phyloP scores from a whole-genome alignment of 2,888 invertebrate genomes.

The Plagiodera versicolora region DNA sequence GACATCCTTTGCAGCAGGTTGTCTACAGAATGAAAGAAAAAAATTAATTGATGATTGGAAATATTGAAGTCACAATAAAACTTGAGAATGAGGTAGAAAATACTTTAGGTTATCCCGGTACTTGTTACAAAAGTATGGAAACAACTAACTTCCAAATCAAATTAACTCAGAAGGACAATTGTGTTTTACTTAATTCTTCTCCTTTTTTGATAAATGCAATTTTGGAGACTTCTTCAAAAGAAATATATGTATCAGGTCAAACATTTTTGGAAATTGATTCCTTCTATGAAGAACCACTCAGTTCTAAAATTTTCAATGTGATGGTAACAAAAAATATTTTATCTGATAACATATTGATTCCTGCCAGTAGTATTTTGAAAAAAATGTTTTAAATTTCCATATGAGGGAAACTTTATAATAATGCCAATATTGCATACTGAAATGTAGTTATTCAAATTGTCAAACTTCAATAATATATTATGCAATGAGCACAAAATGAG shows the following conservation, averaged over 20 bases:
- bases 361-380: slow-evolving; percentile 4
- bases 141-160: slow-evolving; percentile 4
- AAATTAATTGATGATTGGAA: slow-evolving; percentile 1
- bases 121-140: slow-evolving; percentile 10
- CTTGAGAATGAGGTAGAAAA: slow-evolving; percentile 13
- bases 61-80: slow-evolving; percentile 8
- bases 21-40: slow-evolving; percentile 14
- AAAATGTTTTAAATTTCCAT: slow-evolving; percentile 13
- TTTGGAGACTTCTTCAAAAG: slow-evolving; percentile 7
- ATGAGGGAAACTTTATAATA: neutral
- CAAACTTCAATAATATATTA: no score
- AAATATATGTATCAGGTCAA: slow-evolving; percentile 14
- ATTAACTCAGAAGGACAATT: slow-evolving; percentile 8
- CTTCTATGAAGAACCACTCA: slow-evolving; percentile 9
- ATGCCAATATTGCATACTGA: neutral
- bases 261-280: slow-evolving; percentile 13
- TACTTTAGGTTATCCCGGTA: slow-evolving; percentile 9
- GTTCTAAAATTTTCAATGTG: slow-evolving; percentile 7
- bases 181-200: slow-evolving; percentile 7
- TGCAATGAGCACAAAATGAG: no score
- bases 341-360: slow-evolving; percentile 8
- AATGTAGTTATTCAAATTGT: no score
- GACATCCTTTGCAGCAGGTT: slow-evolving; percentile 15
- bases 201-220: slow-evolving; percentile 4
- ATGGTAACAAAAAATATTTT: slow-evolving; percentile 1